phyloP scores from a whole-genome alignment of 2,113 vertebrate genomes.

The Psittacara wagleri region DNA sequence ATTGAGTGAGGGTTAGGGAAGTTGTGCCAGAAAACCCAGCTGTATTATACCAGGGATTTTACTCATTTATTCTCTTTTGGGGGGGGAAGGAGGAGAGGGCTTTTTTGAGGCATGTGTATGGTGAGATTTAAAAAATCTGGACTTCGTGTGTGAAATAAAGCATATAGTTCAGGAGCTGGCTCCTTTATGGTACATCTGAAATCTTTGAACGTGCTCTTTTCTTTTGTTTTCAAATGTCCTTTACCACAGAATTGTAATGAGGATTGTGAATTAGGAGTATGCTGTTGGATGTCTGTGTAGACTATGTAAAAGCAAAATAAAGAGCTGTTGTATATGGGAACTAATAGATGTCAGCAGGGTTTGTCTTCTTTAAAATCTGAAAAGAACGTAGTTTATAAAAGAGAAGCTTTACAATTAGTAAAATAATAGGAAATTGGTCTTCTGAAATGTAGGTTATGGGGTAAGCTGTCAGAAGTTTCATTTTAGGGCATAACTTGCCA shows the following conservation, averaged over 20 bases:
- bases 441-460: not conserved
- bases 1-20: not conserved
- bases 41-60: not conserved
- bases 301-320: not conserved
- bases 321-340: not conserved
- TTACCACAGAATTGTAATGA: not conserved
- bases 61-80: not conserved
- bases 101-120: not conserved
- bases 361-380: not conserved
- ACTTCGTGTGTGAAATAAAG: not conserved
- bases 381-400: not conserved
- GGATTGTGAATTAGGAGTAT: not conserved
- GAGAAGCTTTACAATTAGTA: not conserved
- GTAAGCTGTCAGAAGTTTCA: not conserved
- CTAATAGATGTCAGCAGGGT: not conserved
- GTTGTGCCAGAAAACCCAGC: not conserved
- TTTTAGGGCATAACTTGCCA: not conserved
- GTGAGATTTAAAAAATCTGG: not conserved
- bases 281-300: not conserved
- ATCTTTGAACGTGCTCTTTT: not conserved
- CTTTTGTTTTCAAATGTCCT: not conserved
- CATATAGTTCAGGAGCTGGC: not conserved
- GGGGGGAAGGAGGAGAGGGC: too few relatives aligned
- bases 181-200: not conserved
- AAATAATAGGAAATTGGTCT: not conserved